Base-by-base conservation (phyloP, 1,140 invertebrate species). In the Drosophila pruinosa region DNA sequence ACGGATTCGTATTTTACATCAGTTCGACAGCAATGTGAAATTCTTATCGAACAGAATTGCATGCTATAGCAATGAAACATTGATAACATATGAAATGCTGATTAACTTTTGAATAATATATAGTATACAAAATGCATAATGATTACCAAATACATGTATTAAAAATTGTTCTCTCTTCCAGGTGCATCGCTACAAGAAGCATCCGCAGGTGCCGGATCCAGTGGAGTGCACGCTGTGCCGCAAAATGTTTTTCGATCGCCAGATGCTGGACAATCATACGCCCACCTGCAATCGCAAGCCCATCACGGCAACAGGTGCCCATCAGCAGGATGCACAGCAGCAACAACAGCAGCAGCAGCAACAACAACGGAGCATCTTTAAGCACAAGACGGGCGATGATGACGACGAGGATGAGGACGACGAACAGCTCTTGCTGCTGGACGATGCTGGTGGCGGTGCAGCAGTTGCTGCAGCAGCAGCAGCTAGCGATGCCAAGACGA, bases 151-250 rank as follows among this genome's bases (percentile, higher is more conserved):
- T n/a, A n/a, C n/a, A n/a, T n/a, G n/a, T n/a, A n/a, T n/a, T n/a
- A n/a, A n/a, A n/a, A n/a, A 54, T 54, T 41, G n/a, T 4, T 1
- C 4, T 6, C 8, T 8, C 15, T 41, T n/a, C 0, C 14, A 90
- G 89, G 89, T 90, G 14, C 91, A 91, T 75, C 90, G 91, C 10
- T 91, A 91, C 48, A 91, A 91, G 63, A 91, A 91, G 72, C 91
- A 91, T 90, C 91, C 90, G 4, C 89, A 88, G 61, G 74, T 90
- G 10, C 79, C 91, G 2, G 78, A 90, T 48, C 91, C 91, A 5
- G 89, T 83, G 0, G 85, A 90, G 47, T 91, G 91, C 62, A 75
- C 76, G 19, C 48, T 91, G 6, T 91, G 91, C 53, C 79, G 89
- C 6, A 91, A 91, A 57, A 73, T 90, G 22, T 91, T 91, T 62